Percentiles rank a stretch among this genome's conserved stretches.
These are phyloP conservation scores for Emmelina monodactyla DNA, from an alignment of 2,888 invertebrate genomes.

Conservation along the genomic window DNA sequence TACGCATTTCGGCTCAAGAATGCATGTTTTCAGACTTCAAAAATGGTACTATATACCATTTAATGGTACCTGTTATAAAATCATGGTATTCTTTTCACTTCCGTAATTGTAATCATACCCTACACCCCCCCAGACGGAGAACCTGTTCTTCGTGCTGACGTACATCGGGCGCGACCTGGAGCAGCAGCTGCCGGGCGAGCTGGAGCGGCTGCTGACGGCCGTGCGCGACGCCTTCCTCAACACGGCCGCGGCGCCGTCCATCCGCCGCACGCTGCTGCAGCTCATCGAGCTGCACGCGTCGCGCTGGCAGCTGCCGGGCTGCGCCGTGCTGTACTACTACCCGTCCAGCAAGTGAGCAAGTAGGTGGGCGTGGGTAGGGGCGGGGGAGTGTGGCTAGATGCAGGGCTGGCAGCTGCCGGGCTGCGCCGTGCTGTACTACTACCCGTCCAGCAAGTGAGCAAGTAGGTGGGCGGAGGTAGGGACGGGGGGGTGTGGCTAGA, in stretches of 20 bases:
- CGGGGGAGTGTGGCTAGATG: background rate
- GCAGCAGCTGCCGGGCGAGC: slow-evolving; percentile 78
- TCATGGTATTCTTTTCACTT: background rate
- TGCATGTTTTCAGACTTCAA: no score
- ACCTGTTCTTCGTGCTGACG: slow-evolving; percentile 87
- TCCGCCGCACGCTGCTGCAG: slow-evolving; percentile 85
- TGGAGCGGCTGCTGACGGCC: slow-evolving; percentile 79
- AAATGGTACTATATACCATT: no score
- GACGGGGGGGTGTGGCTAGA: background rate
- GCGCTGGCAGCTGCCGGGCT: slow-evolving; percentile 89
- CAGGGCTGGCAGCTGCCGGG: slow-evolving; percentile 32
- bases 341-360: slow-evolving; percentile 65
- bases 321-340: slow-evolving; percentile 89
- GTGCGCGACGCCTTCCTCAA: slow-evolving; percentile 87
- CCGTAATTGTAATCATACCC: background rate
- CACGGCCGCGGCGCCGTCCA: slow-evolving; percentile 75
- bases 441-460: slow-evolving; percentile 63
- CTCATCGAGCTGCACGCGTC: slow-evolving; percentile 90
- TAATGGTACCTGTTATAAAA: no score
- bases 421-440: slow-evolving; percentile 89
- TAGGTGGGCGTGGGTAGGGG: slow-evolving; percentile 1
- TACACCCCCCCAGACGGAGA: slow-evolving; percentile 73
- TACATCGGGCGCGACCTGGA: slow-evolving; percentile 90
- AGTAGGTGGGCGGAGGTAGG: slow-evolving; percentile 7
- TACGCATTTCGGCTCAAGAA: no score